These are phyloP conservation scores for Sibirionetta formosa DNA, from an alignment of 2,797 vertebrate genomes.

Conservation along the genomic window DNA sequence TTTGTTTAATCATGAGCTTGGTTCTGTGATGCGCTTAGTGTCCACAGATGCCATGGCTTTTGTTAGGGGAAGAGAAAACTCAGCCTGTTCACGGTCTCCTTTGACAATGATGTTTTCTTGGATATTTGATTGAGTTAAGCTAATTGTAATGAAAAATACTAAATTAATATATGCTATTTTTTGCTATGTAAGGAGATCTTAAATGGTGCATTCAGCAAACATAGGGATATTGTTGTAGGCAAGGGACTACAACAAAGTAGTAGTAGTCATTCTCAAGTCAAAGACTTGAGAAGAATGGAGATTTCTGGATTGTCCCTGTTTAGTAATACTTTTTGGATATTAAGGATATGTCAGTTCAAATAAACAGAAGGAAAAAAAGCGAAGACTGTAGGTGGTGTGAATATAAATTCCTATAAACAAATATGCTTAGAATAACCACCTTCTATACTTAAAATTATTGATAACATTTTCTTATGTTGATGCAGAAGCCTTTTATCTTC, in stretches of 20 bases:
- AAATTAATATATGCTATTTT: background rate
- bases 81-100: background rate
- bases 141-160: background rate
- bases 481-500: background rate
- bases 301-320: background rate
- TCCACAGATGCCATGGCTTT: background rate
- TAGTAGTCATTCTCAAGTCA: no score
- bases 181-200: background rate
- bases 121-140: background rate
- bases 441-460: background rate
- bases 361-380: background rate
- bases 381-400: background rate
- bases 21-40: background rate
- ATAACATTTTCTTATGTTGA: background rate
- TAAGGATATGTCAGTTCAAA: background rate
- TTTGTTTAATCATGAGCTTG: background rate
- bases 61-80: background rate
- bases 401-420: background rate
- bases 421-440: background rate
- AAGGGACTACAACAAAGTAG: background rate
- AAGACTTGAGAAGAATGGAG: background rate
- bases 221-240: background rate
- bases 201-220: accelerated
- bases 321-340: background rate
- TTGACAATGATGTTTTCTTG: background rate